These are phyloP conservation scores for Gadopsis marmoratus DNA, from an alignment of 2,797 vertebrate genomes.

Conservation along the genomic window DNA sequence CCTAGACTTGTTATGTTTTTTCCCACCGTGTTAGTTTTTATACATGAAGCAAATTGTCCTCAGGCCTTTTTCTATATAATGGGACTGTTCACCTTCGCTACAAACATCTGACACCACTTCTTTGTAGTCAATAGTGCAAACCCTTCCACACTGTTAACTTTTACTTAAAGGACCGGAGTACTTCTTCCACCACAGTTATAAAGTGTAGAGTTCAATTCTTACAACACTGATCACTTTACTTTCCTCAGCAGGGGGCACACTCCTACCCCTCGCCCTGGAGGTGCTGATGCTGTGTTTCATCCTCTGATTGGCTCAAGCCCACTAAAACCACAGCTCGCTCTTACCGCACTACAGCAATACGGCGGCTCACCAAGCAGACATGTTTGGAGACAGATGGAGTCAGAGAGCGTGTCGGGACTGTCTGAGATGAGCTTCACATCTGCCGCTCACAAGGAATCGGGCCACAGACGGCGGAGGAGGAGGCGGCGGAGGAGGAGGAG, in stretches of 20 bases:
- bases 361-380: constrained; percentile 63
- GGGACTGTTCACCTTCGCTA: constrained; percentile 4
- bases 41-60: constrained; percentile 1
- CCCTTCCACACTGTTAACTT: constrained; percentile 16
- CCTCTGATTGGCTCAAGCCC: constrained; percentile 60
- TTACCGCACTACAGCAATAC: constrained; percentile 35
- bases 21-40: not conserved
- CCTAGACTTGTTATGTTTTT: not conserved
- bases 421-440: constrained; percentile 80
- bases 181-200: not conserved
- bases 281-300: constrained; percentile 34
- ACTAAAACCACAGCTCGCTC: constrained; percentile 41
- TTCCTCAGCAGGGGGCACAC: constrained; percentile 42
- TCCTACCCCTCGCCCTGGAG: constrained; percentile 6
- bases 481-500: no score
- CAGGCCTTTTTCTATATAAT: not conserved
- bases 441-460: constrained; percentile 74
- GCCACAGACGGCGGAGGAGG: constrained; percentile 62
- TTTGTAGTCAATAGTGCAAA: not conserved
- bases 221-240: constrained; percentile 40
- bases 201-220: constrained; percentile 2
- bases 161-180: constrained; percentile 2
- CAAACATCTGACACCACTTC: not conserved
- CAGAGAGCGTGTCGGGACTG: constrained; percentile 73
- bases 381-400: constrained; percentile 79